Conservation (phyloP, 2,888 invertebrate species). For the Agrotis puta region DNA sequence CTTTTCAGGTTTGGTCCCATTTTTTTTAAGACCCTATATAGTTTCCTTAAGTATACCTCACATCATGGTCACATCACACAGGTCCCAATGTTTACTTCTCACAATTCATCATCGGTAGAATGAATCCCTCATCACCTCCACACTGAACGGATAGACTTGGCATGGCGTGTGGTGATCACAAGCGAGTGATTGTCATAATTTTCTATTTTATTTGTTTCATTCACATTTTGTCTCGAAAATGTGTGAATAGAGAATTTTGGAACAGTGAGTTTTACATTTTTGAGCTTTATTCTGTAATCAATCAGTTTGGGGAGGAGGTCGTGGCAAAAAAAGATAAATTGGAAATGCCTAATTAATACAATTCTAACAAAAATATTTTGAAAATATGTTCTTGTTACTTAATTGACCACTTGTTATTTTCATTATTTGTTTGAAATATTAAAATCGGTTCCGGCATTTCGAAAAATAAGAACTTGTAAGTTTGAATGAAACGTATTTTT, state of each 20-base stretch:
- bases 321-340: too few species aligned
- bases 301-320: not conserved
- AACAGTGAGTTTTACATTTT: not conserved
- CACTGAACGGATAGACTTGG: slow-evolving; percentile 51
- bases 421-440: too few species aligned
- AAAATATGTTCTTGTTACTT: too few species aligned
- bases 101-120: slow-evolving; percentile 88
- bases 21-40: not conserved
- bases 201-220: too few species aligned
- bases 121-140: slow-evolving; percentile 84
- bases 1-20: too few species aligned
- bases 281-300: not conserved
- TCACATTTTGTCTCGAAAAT: slow-evolving; percentile 10
- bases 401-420: too few species aligned
- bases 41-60: not conserved
- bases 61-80: slow-evolving; percentile 66
- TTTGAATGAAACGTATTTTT: too few species aligned
- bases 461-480: too few species aligned
- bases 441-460: too few species aligned
- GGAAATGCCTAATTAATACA: too few species aligned
- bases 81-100: slow-evolving; percentile 78
- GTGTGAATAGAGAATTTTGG: not conserved
- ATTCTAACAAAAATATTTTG: too few species aligned
- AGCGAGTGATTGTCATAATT: too few species aligned
- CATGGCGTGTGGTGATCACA: slow-evolving; percentile 7